Evolutionary conservation across 2,888 invertebrate species (phyloP).

Genomic region (Tricholauxania praeusta): DNA sequence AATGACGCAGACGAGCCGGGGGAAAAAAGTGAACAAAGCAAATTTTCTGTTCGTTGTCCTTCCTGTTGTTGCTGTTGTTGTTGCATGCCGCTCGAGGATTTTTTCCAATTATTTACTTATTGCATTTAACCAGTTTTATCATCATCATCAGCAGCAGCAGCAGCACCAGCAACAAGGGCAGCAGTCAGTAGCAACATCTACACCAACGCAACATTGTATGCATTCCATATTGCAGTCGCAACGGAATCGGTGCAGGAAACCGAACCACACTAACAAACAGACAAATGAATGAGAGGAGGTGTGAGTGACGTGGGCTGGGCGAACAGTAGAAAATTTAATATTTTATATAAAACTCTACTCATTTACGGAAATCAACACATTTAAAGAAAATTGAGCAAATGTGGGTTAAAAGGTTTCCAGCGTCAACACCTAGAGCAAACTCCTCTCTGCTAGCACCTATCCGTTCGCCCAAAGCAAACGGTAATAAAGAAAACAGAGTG

Average conservation of each 20-base stretch:
- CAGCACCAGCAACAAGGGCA: neutral
- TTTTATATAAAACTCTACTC: neutral
- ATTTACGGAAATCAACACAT: conserved; percentile 17
- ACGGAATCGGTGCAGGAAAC: neutral
- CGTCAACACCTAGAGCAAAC: too few relatives aligned
- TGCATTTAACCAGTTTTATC: conserved; percentile 21
- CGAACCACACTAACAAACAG: neutral
- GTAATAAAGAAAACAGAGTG: too few relatives aligned
- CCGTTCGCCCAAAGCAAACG: too few relatives aligned
- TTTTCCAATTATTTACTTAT: conserved; percentile 30
- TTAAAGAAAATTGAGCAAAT: conserved; percentile 23
- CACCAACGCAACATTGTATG: neutral
- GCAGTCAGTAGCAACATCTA: neutral
- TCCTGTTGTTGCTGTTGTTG: conserved; percentile 16
- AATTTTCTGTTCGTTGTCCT: too few relatives aligned
- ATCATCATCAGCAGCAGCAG: neutral
- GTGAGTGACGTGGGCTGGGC: too few relatives aligned
- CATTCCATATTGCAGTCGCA: too few relatives aligned
- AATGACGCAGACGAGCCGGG: neutral
- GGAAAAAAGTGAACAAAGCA: neutral
- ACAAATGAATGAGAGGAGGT: neutral
- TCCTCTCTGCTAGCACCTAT: too few relatives aligned
- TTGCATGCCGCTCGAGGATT: neutral
- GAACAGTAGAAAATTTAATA: too few relatives aligned
- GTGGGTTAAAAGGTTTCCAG: conserved; percentile 35